Conservation (phyloP, 23 tunicate species). For the Styela clava region DNA sequence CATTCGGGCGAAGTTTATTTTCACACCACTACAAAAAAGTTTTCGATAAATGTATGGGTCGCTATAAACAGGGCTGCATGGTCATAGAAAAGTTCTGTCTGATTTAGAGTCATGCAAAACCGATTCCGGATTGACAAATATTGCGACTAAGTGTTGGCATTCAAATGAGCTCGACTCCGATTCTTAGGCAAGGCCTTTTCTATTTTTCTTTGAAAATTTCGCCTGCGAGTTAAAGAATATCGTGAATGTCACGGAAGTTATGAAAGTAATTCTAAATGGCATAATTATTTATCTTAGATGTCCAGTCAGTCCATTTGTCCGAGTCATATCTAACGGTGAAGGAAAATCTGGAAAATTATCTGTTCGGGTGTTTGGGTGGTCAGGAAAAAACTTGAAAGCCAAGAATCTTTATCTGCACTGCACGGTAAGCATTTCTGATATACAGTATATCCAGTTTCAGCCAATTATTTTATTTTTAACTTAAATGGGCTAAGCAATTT, state of each 20-base stretch:
- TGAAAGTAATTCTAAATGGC: too few species aligned
- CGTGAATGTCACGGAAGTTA: too few species aligned
- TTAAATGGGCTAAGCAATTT: too few species aligned
- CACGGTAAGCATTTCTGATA: constrained; percentile 40
- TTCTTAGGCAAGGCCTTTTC: not conserved
- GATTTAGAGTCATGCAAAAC: too few species aligned
- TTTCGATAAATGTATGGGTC: too few species aligned
- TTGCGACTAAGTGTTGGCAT: not conserved
- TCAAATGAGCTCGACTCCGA: not conserved
- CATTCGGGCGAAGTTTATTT: too few species aligned
- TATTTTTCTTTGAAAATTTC: too few species aligned
- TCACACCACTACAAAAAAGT: too few species aligned
- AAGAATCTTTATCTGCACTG: constrained; percentile 59
- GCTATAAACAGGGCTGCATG: too few species aligned
- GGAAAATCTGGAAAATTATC: constrained; percentile 54
- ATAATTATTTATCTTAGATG: constrained; percentile 37
- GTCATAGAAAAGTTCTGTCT: too few species aligned
- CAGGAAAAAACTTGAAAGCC: constrained; percentile 27
- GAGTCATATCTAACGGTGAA: constrained; percentile 58
- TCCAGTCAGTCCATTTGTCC: constrained; percentile 58
- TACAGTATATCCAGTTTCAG: not conserved
- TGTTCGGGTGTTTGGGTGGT: constrained; percentile 72
- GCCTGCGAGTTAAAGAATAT: too few species aligned
- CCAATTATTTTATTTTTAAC: not conserved
- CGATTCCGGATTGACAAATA: too few species aligned